phyloP scores from a whole-genome alignment of 2,888 invertebrate species.

The Petrolisthes cinctipes region DNA sequence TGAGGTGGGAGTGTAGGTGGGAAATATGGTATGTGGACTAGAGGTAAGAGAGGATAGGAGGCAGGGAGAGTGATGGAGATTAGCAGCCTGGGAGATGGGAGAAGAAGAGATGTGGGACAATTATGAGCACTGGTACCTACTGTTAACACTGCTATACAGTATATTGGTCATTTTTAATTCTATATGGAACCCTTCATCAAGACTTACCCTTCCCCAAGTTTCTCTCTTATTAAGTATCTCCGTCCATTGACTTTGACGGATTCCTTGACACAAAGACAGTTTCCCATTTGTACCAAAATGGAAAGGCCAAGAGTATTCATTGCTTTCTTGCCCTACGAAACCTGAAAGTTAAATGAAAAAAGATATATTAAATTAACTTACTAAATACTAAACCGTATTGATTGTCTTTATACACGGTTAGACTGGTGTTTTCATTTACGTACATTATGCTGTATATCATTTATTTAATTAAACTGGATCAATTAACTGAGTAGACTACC shows the following conservation, averaged over 20 bases:
- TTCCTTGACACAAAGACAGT: slow-evolving; percentile 82
- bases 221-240: slow-evolving; percentile 78
- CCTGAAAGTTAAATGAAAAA: not conserved
- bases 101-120: slow-evolving; percentile 15
- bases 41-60: too few relatives aligned
- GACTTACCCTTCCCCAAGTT: slow-evolving; percentile 82
- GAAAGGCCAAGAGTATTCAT: slow-evolving; percentile 62
- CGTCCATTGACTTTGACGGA: slow-evolving; percentile 79
- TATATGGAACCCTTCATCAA: too few relatives aligned
- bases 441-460: too few relatives aligned
- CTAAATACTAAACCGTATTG: not conserved
- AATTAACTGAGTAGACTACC: too few relatives aligned
- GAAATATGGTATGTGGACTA: too few relatives aligned
- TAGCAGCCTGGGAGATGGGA: slow-evolving; percentile 4
- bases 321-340: not conserved
- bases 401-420: not conserved
- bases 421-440: too few relatives aligned
- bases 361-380: not conserved
- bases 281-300: slow-evolving; percentile 62
- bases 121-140: not conserved
- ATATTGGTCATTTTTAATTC: too few relatives aligned
- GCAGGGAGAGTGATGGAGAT: not conserved
- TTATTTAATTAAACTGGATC: too few relatives aligned
- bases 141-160: not conserved
- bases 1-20: not conserved